phyloP scores from a whole-genome alignment of 2,797 vertebrate species.

The Gadopsis bispinosus region DNA sequence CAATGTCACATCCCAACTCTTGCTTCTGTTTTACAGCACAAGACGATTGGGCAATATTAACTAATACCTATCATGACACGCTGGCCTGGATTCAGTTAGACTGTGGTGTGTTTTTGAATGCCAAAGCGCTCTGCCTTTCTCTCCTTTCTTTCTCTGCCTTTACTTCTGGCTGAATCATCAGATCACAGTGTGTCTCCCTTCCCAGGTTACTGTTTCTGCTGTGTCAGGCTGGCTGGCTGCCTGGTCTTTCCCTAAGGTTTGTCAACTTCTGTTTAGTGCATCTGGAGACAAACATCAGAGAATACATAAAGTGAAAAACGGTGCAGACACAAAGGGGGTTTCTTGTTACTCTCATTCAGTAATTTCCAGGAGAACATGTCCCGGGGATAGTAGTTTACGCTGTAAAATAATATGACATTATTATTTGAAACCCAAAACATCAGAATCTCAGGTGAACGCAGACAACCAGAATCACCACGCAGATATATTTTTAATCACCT shows the following conservation, averaged over 20 bases:
- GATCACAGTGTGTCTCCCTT: conserved; percentile 81
- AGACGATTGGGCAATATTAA: conserved; percentile 68
- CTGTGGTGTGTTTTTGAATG: conserved; percentile 77
- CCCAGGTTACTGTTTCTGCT: conserved; percentile 84
- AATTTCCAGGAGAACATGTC: conserved; percentile 36
- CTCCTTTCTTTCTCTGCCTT: conserved; percentile 50
- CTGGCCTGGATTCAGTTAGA: conserved; percentile 67
- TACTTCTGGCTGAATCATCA: conserved; percentile 84
- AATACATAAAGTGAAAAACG: conserved; percentile 48
- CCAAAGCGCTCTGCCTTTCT: conserved; percentile 63
- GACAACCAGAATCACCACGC: conserved; percentile 54
- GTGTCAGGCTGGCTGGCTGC: conserved; percentile 82
- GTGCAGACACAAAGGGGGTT: conserved; percentile 19
- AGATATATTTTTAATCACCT: conserved; percentile 44
- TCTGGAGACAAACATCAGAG: conserved; percentile 71
- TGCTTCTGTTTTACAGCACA: conserved; percentile 63
- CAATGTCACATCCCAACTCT: conserved; percentile 66
- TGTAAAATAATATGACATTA: conserved; percentile 55
- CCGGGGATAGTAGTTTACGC: conserved; percentile 38
- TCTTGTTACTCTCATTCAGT: conserved; percentile 51
- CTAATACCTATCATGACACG: conserved; percentile 67
- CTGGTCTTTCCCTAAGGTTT: conserved; percentile 80
- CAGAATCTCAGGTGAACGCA: conserved; percentile 40
- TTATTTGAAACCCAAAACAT: conserved; percentile 47
- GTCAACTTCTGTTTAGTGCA: conserved; percentile 77